These are phyloP conservation scores for Musca domestica DNA, from an alignment of 1,140 invertebrate genomes.

Conservation along the genomic window DNA sequence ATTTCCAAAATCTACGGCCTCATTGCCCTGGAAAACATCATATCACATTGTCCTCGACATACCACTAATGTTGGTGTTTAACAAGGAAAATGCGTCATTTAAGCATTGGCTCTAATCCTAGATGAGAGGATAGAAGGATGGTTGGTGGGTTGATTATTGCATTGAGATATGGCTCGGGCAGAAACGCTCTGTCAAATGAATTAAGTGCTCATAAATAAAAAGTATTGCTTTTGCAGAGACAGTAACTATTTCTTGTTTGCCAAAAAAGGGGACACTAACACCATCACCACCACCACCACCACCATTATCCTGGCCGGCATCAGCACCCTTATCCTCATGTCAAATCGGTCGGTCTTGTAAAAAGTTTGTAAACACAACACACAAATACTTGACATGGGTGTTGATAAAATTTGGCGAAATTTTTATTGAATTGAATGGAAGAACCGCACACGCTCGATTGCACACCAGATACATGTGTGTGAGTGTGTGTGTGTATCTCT, in stretches of 20 bases:
- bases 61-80: no score
- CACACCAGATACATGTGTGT: constrained; percentile 28
- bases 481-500: background rate
- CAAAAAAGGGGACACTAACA: background rate
- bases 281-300: constrained; percentile 1
- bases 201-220: constrained; percentile 54
- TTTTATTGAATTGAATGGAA: constrained; percentile 43
- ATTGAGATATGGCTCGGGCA: background rate
- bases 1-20: no score
- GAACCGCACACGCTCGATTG: constrained; percentile 54
- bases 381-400: constrained; percentile 54
- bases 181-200: constrained; percentile 30
- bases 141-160: no score
- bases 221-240: constrained; percentile 26
- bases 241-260: background rate
- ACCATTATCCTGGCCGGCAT: background rate
- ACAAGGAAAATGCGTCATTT: no score
- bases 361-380: constrained; percentile 54
- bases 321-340: constrained; percentile 30
- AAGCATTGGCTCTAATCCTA: no score
- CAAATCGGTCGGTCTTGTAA: constrained; percentile 36
- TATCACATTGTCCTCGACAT: no score
- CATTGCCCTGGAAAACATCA: no score
- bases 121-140: no score
- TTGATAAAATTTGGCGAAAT: constrained; percentile 47